Evolutionary conservation across 2,888 invertebrate genomes (phyloP), one percentile per base, ranked within the genome.

Genomic region (Meteorus colon): DNA sequence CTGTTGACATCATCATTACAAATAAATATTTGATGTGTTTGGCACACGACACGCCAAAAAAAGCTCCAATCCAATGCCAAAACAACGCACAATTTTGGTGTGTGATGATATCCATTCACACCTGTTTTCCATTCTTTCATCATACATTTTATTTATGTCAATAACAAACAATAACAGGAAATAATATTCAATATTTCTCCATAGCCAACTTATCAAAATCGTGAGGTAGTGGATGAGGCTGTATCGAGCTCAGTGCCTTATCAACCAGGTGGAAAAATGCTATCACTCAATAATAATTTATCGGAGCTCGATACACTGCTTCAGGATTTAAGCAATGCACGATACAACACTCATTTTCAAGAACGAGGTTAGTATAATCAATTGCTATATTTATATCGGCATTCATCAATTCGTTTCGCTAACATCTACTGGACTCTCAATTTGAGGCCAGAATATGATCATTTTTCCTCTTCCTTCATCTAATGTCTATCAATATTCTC

Each of bases 271-370:
- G 90, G 90, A 66, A 91, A 91, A 83, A 88, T 90, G 82, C 89
- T 91, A 5, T 91, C 92, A 0, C 90, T 92, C 75, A 92, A 92
- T 86, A 96, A 94, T 82, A 96, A 97, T 90, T 92, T 98, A 65
- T 95, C 96, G 0, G 98, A 98, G 90, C 90, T 98, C 87, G 98
- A 98, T 90, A 96, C 95, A 19, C 92, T 98, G 72, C 92, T 98
- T 75, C 95, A 97, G 87, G 98, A 98, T 89, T 92, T 98, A 83
- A 97, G 97, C 91, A 95, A 94, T 88, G 95, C 95, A 0, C 92
- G 92, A 77, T 94, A 94, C 86, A 91, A 90, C 79, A 82, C 88
- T 41, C 86, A 89, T 34, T 83, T 84, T 70, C 84, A 86, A 41
- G 89, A 89, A 72, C 91, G 91, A 87, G 91, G 92, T 92, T 74